phyloP scores from a whole-genome alignment of 2,113 vertebrate species.

The Rostratula benghalensis region DNA sequence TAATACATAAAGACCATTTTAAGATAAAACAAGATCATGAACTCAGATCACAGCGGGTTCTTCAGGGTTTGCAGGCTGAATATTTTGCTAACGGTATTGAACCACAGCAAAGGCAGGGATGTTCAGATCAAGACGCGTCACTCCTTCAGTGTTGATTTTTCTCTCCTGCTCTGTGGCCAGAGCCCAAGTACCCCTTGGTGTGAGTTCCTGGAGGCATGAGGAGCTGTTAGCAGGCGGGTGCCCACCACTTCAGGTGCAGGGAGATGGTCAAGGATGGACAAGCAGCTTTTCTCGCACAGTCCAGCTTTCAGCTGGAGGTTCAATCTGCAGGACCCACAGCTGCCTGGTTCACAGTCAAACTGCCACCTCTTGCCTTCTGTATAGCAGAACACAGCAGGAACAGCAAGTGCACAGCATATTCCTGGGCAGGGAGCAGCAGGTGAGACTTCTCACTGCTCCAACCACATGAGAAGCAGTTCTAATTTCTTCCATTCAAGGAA shows the following conservation, averaged over 20 bases:
- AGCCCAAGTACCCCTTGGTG: background rate
- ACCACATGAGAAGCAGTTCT: background rate
- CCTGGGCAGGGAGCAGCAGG: too few species aligned
- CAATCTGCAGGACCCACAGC: background rate
- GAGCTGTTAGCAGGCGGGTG: background rate
- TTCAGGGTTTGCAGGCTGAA: background rate
- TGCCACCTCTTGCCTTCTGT: background rate
- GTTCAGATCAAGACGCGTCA: background rate
- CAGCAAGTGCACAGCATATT: background rate
- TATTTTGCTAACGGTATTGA: background rate
- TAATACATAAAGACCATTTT: background rate
- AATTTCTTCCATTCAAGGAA: background rate
- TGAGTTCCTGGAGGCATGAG: background rate
- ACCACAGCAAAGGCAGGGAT: background rate
- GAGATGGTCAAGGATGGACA: background rate
- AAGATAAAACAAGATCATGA: background rate
- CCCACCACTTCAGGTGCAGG: background rate
- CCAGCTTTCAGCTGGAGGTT: background rate
- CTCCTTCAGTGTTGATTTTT: background rate
- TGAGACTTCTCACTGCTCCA: background rate
- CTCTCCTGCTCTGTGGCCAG: background rate
- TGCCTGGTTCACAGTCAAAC: background rate
- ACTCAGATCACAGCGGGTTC: background rate
- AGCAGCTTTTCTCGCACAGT: background rate
- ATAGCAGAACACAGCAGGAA: background rate